Percentiles rank a stretch among this genome's conserved stretches.
Conservation (phyloP, 2,113 vertebrate genomes). For the Sitta europaea region DNA sequence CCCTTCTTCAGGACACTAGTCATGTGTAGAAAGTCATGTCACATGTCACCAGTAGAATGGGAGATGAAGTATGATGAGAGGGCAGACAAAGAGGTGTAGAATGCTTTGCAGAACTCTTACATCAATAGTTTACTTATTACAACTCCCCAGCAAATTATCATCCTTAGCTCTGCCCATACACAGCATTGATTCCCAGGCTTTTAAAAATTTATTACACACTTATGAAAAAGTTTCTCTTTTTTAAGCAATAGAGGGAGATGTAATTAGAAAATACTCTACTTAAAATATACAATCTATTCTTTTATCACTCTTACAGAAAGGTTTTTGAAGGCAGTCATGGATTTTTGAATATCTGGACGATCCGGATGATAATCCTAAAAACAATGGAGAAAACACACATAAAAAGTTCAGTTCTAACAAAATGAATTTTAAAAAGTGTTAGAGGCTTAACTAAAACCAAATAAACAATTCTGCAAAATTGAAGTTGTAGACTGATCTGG, state of each 20-base stretch:
- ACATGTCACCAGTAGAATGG: neutral
- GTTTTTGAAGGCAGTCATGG: conserved; percentile 93
- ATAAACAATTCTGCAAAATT: neutral
- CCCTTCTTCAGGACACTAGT: neutral
- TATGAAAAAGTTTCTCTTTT: neutral
- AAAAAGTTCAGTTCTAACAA: neutral
- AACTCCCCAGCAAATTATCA: neutral
- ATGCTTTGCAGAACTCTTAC: neutral
- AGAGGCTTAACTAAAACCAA: neutral
- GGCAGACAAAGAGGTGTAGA: neutral
- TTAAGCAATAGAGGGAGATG: neutral
- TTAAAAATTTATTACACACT: neutral
- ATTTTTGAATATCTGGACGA: conserved; percentile 92
- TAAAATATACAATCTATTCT: neutral
- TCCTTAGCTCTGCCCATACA: neutral
- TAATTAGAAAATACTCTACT: neutral
- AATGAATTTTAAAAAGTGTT: neutral
- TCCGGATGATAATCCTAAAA: conserved; percentile 91
- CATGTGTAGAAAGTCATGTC: no score
- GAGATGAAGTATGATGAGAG: neutral
- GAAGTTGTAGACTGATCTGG: neutral
- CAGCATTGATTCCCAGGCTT: neutral
- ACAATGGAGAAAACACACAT: neutral
- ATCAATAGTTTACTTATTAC: neutral
- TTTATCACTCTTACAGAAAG: conserved; percentile 84